These are phyloP conservation scores for Umimayanthus kanabou DNA, from an alignment of 92 coral and sea anemone species.

Conservation along the genomic window DNA sequence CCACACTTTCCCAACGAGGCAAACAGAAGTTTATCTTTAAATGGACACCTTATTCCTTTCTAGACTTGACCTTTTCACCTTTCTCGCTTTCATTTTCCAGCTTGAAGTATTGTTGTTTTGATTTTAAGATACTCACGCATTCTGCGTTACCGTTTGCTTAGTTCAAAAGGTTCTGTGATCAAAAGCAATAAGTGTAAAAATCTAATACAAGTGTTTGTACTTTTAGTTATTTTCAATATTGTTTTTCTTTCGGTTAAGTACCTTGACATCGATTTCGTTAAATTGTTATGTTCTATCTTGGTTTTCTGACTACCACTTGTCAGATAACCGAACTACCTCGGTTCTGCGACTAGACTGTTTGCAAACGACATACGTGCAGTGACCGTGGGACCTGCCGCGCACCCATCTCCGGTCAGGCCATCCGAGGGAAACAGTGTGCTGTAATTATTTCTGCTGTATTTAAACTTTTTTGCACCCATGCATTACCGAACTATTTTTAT, in stretches of 20 bases:
- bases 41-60: constrained; percentile 5
- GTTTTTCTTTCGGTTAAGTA: constrained; percentile 7
- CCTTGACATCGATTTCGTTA: constrained; percentile 3
- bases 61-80: constrained; percentile 44
- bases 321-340: constrained; percentile 2
- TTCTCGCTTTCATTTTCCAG: constrained; percentile 14
- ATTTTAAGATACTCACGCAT: constrained; percentile 10
- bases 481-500: not conserved
- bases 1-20: not conserved
- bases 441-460: not conserved
- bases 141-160: constrained; percentile 17
- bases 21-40: constrained; percentile 46
- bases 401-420: not conserved
- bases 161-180: not conserved
- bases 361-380: not conserved
- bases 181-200: not conserved
- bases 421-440: not conserved
- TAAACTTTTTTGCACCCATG: not conserved
- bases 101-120: constrained; percentile 25
- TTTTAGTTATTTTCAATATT: not conserved
- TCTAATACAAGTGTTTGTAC: not conserved
- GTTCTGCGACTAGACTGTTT: not conserved
- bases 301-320: not conserved
- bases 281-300: not conserved
- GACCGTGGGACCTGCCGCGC: not conserved